Evolutionary conservation across 2,113 vertebrate species (phyloP).

Genomic region (Ciconia maguari): DNA sequence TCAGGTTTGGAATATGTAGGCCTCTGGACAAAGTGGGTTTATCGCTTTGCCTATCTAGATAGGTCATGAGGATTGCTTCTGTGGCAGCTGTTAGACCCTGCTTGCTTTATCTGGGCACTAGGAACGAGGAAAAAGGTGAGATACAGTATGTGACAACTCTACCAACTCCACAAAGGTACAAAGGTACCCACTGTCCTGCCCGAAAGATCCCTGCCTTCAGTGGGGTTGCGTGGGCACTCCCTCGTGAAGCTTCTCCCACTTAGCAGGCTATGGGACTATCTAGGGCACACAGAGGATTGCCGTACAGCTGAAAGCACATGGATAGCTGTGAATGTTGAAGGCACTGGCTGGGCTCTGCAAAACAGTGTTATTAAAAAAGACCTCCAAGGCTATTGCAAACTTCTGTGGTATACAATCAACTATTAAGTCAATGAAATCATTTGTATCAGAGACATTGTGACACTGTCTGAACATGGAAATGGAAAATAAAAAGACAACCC

Average conservation of each 20-base stretch:
- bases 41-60: not conserved
- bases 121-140: not conserved
- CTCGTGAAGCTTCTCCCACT: not conserved
- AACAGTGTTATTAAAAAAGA: not conserved
- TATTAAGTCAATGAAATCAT: slow-evolving; percentile 65
- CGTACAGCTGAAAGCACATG: not conserved
- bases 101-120: not conserved
- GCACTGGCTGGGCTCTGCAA: not conserved
- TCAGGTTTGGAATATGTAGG: not conserved
- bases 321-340: not conserved
- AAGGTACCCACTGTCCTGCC: not conserved
- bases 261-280: not conserved
- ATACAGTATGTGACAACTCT: not conserved
- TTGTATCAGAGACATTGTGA: slow-evolving; percentile 35
- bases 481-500: slow-evolving; percentile 21
- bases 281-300: not conserved
- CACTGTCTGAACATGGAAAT: not conserved
- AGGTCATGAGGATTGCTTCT: not conserved
- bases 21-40: not conserved
- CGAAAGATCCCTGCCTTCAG: not conserved
- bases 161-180: not conserved
- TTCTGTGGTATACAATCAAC: not conserved
- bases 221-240: not conserved
- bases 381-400: not conserved
- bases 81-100: not conserved